Evolutionary conservation across 1,140 invertebrate genomes (phyloP).

Genomic region (Batillaria attramentaria): DNA sequence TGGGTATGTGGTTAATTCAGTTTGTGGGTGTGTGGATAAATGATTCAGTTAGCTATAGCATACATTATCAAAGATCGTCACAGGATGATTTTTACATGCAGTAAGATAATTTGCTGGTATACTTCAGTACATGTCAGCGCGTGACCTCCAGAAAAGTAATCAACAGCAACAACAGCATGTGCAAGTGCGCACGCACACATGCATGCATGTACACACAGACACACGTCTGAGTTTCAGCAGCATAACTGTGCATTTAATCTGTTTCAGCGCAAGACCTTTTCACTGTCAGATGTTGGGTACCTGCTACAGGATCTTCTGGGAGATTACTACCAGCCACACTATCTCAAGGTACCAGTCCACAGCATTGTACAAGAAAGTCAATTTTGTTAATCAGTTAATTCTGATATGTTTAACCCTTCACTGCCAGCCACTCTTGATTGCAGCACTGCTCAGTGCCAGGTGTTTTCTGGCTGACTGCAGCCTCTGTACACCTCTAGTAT

Average conservation of each 20-base stretch:
- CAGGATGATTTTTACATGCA: too few species aligned
- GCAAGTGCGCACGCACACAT: constrained; percentile 32
- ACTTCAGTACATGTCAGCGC: neutral
- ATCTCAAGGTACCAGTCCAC: constrained; percentile 52
- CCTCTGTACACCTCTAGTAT: too few species aligned
- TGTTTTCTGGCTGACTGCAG: too few species aligned
- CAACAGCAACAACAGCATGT: neutral
- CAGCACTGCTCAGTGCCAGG: too few species aligned
- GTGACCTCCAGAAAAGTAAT: neutral
- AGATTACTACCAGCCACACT: constrained; percentile 64
- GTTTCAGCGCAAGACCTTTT: constrained; percentile 43
- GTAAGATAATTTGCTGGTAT: neutral
- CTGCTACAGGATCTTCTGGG: constrained; percentile 65
- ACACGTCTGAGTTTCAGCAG: constrained; percentile 6
- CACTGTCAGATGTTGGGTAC: constrained; percentile 59
- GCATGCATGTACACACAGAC: neutral
- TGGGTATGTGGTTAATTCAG: too few species aligned
- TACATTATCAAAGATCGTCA: too few species aligned
- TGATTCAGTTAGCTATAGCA: too few species aligned
- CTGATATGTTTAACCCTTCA: too few species aligned
- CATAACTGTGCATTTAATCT: neutral
- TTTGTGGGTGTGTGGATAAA: too few species aligned
- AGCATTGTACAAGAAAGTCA: too few species aligned
- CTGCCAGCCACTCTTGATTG: too few species aligned
- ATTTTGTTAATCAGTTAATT: too few species aligned